These are phyloP conservation scores for Ascidia mentula DNA, from an alignment of 23 tunicate species.

Conservation along the genomic window DNA sequence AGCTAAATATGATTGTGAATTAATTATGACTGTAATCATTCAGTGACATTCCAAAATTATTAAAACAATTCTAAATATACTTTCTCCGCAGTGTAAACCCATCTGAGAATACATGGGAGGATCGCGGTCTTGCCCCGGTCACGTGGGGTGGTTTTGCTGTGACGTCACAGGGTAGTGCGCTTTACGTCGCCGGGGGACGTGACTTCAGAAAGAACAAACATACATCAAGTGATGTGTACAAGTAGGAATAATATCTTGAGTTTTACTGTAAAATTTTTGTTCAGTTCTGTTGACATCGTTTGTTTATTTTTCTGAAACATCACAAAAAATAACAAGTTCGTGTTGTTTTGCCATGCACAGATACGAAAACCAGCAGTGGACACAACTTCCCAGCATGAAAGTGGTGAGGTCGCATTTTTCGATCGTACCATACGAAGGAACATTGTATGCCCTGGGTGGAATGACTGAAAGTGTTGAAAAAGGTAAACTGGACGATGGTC, in stretches of 20 bases:
- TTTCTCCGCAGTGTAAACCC: not conserved
- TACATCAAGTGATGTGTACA: conserved; percentile 36
- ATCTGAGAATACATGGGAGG: conserved; percentile 2
- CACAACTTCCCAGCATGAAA: conserved; percentile 31
- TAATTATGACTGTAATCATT: no score
- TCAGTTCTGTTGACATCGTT: no score
- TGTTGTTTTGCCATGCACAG: not conserved
- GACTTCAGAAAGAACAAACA: conserved; percentile 34
- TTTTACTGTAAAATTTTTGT: no score
- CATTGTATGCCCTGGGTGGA: conserved; percentile 49
- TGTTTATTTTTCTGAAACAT: not conserved
- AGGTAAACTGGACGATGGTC: conserved; percentile 25
- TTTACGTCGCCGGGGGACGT: conserved; percentile 60
- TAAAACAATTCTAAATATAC: not conserved
- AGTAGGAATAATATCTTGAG: conserved; percentile 26
- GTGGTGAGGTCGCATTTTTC: conserved; percentile 38
- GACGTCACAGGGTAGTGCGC: conserved; percentile 41
- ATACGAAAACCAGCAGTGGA: conserved; percentile 37
- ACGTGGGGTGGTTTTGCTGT: conserved; percentile 41
- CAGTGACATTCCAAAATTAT: no score
- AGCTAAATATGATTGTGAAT: no score
- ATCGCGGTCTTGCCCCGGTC: conserved; percentile 29
- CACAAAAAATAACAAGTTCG: not conserved
- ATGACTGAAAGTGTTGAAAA: conserved; percentile 37
- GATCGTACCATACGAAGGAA: conserved; percentile 36